These are phyloP conservation scores for Pollachius pollachius DNA, from an alignment of 2,113 vertebrate species.

Conservation along the genomic window DNA sequence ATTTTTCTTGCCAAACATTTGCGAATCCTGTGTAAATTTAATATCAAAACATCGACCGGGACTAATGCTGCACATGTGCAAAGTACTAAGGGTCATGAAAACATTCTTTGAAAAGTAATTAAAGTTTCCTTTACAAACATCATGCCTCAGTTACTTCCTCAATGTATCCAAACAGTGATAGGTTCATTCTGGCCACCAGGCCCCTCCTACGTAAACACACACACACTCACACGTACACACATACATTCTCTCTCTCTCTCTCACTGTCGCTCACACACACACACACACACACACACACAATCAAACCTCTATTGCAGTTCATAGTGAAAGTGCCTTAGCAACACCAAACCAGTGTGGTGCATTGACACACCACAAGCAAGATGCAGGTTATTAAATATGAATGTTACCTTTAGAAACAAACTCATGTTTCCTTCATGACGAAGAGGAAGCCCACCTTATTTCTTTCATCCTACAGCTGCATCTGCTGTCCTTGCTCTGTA, in stretches of 20 bases:
- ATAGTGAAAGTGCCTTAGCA: constrained; percentile 15
- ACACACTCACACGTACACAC: constrained; percentile 1
- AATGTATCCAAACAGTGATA: not conserved
- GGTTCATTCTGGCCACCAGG: not conserved
- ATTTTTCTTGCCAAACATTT: too few species aligned
- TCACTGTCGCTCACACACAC: too few species aligned
- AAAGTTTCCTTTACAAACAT: not conserved
- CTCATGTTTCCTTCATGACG: constrained; percentile 67
- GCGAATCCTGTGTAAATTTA: too few species aligned
- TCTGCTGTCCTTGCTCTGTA: not conserved
- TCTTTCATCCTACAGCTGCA: not conserved
- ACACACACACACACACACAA: not conserved
- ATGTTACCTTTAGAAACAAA: constrained; percentile 50
- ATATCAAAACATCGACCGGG: too few species aligned
- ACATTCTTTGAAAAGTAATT: not conserved
- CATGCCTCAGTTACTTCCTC: not conserved
- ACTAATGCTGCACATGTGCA: too few species aligned
- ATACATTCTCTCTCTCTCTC: too few species aligned
- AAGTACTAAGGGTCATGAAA: not conserved
- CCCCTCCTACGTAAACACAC: not conserved
- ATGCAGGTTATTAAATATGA: constrained; percentile 66
- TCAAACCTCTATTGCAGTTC: constrained; percentile 5
- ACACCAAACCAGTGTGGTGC: constrained; percentile 20
- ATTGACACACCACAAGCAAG: constrained; percentile 32
- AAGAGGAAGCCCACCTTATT: constrained; percentile 42